Evolutionary conservation across 2,888 invertebrate genomes (phyloP), one percentile per base, ranked within the genome.

Genomic region (Chymomyza amoena): DNA sequence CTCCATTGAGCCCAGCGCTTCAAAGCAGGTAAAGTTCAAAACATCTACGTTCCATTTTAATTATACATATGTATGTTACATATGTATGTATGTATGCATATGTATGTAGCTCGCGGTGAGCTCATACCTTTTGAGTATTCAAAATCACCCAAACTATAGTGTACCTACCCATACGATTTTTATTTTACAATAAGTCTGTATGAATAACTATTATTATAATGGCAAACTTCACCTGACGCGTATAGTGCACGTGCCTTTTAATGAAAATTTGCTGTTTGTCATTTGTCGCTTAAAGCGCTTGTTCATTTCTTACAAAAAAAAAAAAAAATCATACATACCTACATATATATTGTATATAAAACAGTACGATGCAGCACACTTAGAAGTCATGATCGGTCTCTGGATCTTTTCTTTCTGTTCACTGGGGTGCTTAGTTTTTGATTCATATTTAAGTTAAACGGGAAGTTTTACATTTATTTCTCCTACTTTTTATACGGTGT

Each of bases 1-100:
- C 89, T 66, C 86, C 88, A 18, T 79, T 91, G 9, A 90, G 90
- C 68, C 89, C 91, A 7, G 87, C 85, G 20, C 70, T 91, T 66
- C 79, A 91, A 45, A 80, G 80, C 75, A 83, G 90, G 91, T 91
- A 80, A 90, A 91, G 89, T 62, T 32, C 1, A 6, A 32, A 32
- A 32, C 6, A 32, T 1, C 32, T 25, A 2, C 2, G 25, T 25
- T 25, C 25, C 25, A 25, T 25, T 25, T 25, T 25, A 25, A 25
- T 25, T 13, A 61, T 32, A 61, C 6, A 61, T 61, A 1, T n/a
- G n/a, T n/a, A n/a, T n/a, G n/a, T n/a, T n/a, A n/a, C n/a, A n/a
- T n/a, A n/a, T n/a, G n/a, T n/a, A n/a, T n/a, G n/a, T n/a, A n/a
- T n/a, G n/a, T n/a, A n/a, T n/a, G n/a, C n/a, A n/a, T 61, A 63